phyloP scores from a whole-genome alignment of 1,140 invertebrate genomes.

The Anoplolepis gracilipes region DNA sequence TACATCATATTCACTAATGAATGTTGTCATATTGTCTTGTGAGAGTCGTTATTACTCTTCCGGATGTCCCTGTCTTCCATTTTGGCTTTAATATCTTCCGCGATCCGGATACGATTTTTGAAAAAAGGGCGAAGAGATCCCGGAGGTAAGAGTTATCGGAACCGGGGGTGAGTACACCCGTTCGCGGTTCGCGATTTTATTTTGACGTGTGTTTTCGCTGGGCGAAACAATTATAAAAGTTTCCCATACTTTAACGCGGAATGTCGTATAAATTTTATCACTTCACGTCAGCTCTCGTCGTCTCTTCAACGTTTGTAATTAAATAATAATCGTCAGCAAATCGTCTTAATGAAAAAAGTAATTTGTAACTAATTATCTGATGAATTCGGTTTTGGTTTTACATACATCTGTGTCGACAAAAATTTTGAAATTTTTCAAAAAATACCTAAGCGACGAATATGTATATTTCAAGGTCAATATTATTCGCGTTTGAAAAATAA shows the following conservation, averaged over 20 bases:
- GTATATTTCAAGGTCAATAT: not conserved
- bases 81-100: slow-evolving; percentile 10
- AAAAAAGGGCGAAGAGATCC: slow-evolving; percentile 48
- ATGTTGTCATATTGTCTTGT: slow-evolving; percentile 62
- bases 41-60: slow-evolving; percentile 63
- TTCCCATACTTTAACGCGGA: slow-evolving; percentile 24
- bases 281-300: slow-evolving; percentile 11
- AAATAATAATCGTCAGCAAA: not conserved
- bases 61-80: slow-evolving; percentile 16
- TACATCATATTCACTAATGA: slow-evolving; percentile 71
- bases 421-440: not conserved
- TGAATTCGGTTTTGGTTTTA: not conserved
- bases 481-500: not conserved
- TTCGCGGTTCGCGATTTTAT: slow-evolving; percentile 8
- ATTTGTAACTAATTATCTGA: not conserved
- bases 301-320: not conserved
- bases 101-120: slow-evolving; percentile 32
- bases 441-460: not conserved
- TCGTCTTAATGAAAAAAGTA: not conserved
- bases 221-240: slow-evolving; percentile 21
- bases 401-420: too few relatives aligned
- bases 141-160: slow-evolving; percentile 48
- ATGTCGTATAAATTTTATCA: slow-evolving; percentile 7
- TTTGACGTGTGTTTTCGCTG: slow-evolving; percentile 34
- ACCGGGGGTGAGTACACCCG: slow-evolving; percentile 28